Percentiles rank a stretch among this genome's conserved stretches.
These are phyloP conservation scores for Lordiphosa stackelbergi DNA, from an alignment of 1,140 invertebrate species.

Conservation along the genomic window DNA sequence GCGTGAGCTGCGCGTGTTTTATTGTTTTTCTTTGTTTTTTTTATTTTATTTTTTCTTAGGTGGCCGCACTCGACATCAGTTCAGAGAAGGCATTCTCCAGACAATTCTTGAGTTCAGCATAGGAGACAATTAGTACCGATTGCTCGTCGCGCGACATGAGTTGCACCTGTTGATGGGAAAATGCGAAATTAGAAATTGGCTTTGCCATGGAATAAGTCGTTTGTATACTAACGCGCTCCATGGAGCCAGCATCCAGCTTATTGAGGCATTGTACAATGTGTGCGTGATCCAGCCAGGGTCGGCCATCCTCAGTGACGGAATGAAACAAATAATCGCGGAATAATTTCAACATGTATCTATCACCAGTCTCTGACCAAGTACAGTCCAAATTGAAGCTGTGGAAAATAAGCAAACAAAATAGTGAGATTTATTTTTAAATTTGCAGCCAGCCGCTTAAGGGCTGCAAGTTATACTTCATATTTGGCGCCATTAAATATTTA, in stretches of 20 bases:
- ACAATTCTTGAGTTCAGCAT: conserved; percentile 95
- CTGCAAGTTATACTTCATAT: too few species aligned
- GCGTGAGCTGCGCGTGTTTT: conserved; percentile 55
- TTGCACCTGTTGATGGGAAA: conserved; percentile 84
- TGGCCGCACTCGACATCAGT: conserved; percentile 81
- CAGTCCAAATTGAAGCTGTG: conserved; percentile 92
- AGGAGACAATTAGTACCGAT: conserved; percentile 95
- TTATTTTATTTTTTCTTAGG: conserved; percentile 41
- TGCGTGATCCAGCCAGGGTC: conserved; percentile 96
- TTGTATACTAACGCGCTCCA: conserved; percentile 85
- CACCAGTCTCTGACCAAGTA: conserved; percentile 97
- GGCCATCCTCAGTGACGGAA: conserved; percentile 92
- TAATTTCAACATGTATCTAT: conserved; percentile 97
- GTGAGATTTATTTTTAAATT: too few species aligned
- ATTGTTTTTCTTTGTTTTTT: conserved; percentile 13
- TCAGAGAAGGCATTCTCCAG: conserved; percentile 95
- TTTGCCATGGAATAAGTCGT: background rate
- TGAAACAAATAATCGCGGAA: conserved; percentile 99
- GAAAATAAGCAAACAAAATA: background rate
- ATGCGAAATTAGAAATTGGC: background rate
- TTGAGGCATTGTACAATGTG: conserved; percentile 96
- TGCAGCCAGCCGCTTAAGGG: too few species aligned
- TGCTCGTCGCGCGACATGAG: conserved; percentile 97
- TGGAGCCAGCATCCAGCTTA: conserved; percentile 92
- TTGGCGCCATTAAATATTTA: too few species aligned